Percentiles rank a stretch among this genome's conserved stretches.
These are phyloP conservation scores for Rhombomys opimus DNA, from an alignment of 2,113 vertebrate species.

Conservation along the genomic window DNA sequence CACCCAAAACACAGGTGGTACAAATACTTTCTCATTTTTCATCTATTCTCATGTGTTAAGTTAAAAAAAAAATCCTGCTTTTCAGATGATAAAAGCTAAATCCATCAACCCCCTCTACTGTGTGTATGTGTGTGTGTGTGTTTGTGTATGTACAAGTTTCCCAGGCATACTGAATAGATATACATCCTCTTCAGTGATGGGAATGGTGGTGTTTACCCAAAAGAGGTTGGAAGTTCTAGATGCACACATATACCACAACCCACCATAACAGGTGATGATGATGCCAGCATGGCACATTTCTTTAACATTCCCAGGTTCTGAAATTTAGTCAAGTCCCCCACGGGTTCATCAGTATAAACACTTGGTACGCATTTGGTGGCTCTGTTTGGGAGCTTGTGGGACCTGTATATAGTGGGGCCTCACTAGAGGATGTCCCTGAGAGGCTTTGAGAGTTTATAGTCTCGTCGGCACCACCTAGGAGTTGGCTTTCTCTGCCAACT, in stretches of 20 bases:
- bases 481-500: background rate
- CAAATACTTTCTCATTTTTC: background rate
- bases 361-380: background rate
- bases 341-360: background rate
- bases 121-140: background rate
- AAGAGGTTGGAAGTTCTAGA: background rate
- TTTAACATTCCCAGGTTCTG: background rate
- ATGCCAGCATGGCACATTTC: background rate
- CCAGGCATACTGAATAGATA: background rate
- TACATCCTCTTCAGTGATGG: background rate
- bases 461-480: background rate
- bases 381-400: background rate
- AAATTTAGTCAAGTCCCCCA: background rate
- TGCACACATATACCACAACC: background rate
- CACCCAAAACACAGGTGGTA: background rate
- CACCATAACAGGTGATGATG: background rate
- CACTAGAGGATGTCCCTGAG: background rate
- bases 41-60: background rate
- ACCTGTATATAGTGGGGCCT: background rate
- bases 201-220: background rate
- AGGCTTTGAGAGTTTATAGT: background rate
- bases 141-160: background rate
- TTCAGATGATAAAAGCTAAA: background rate
- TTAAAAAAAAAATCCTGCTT: background rate
- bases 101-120: background rate